Conservation (phyloP, 2,113 vertebrate species). For the Gyps fulvus region DNA sequence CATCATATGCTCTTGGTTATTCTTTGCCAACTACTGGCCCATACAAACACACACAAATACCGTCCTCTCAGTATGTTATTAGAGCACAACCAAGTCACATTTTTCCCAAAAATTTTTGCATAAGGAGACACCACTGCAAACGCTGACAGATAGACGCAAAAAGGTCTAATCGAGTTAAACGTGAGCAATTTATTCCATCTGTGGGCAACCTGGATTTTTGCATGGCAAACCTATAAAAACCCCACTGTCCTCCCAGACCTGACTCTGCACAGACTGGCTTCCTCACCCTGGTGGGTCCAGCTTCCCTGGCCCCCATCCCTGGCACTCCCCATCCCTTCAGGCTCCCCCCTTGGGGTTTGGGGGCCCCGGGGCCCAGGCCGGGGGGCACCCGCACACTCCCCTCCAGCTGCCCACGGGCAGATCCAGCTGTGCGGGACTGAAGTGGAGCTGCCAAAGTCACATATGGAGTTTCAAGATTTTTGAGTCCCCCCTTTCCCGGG, state of each 20-base stretch:
- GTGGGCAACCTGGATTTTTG: not conserved
- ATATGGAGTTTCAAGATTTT: not conserved
- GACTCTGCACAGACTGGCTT: not conserved
- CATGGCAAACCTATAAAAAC: not conserved
- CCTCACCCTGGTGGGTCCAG: not conserved
- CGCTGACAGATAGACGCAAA: not conserved
- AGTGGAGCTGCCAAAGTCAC: not conserved
- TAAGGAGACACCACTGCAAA: not conserved
- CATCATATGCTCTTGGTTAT: not conserved
- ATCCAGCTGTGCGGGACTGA: not conserved
- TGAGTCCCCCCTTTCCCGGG: not conserved
- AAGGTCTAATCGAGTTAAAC: not conserved
- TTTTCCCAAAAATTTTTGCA: not conserved
- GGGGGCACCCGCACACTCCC: not conserved
- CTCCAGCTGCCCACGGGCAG: not conserved
- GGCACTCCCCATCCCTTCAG: not conserved
- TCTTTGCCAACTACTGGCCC: conserved; percentile 21
- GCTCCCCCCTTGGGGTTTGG: not conserved
- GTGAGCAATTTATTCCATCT: not conserved
- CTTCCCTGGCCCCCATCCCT: not conserved
- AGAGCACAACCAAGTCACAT: not conserved
- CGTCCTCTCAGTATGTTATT: not conserved
- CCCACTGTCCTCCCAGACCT: not conserved
- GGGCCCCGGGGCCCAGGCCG: fast-evolving
- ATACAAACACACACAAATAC: not conserved